A percentile compares a stretch with the other conserved stretches of the same genome.
Conservation (phyloP, 2,797 vertebrate genomes). For the Galaxias olidus region DNA sequence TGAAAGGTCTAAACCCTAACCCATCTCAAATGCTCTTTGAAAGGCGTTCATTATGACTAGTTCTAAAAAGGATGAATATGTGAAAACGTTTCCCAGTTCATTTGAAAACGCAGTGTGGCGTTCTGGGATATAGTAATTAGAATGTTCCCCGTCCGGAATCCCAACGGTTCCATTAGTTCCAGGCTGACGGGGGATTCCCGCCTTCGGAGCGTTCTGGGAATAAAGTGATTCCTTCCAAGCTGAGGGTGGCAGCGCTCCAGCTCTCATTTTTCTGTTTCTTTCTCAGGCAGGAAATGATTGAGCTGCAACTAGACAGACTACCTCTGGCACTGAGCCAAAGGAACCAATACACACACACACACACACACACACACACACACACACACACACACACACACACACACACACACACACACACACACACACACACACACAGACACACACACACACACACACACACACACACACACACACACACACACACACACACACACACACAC, state of each 20-base stretch:
- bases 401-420: not conserved
- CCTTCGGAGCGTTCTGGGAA: slow-evolving; percentile 60
- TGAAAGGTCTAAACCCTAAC: too few relatives aligned
- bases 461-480: slow-evolving; percentile 19
- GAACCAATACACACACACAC: slow-evolving; percentile 43
- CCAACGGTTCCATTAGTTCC: slow-evolving; percentile 76
- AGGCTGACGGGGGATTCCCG: slow-evolving; percentile 73
- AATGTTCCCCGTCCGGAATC: slow-evolving; percentile 57
- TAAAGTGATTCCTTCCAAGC: slow-evolving; percentile 73
- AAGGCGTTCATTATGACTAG: too few relatives aligned
- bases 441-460: too few relatives aligned
- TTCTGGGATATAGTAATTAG: slow-evolving; percentile 77
- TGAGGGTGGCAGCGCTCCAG: slow-evolving; percentile 61
- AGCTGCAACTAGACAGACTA: slow-evolving; percentile 65
- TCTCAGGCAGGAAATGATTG: slow-evolving; percentile 79
- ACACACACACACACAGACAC: not conserved
- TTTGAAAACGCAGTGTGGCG: slow-evolving; percentile 50
- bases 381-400: slow-evolving; percentile 23
- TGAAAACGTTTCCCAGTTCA: too few relatives aligned
- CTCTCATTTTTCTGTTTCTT: slow-evolving; percentile 70
- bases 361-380: slow-evolving; percentile 18
- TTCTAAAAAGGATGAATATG: too few relatives aligned
- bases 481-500: slow-evolving; percentile 26
- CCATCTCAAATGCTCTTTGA: slow-evolving; percentile 8
- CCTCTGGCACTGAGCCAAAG: slow-evolving; percentile 68